Base-by-base conservation (phyloP, 2,888 invertebrate species). In the Drosophila tripunctata region DNA sequence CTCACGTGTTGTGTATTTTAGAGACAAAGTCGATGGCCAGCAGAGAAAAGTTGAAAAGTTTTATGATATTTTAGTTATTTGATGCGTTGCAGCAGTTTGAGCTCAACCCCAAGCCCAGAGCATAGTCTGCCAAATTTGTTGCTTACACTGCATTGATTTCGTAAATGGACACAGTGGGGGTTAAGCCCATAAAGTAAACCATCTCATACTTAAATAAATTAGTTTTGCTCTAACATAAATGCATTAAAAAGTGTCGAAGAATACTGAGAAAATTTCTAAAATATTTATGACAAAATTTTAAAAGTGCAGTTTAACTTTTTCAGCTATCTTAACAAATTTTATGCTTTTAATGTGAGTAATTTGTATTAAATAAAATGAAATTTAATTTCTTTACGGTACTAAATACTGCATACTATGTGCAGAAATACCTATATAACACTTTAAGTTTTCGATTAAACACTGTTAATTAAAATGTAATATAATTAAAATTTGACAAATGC, bases 61-160 rank as follows among this genome's bases (percentile, higher is more conserved):
- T 80, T 83, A 74, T 74, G 75, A 83, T 86, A 76, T 86, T 79
- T 76, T 75, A 74, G 71, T 57, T 61, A 66, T 68, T 74, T 75
- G 66, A 77, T 77, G 78, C 67, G 47, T 64, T 70, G 66, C 44
- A 36, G 44, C 24, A 75, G 60, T 65, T 50, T 40, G 58, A 24
- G 31, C 40, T 33, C 27, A 51, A 38, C 31, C 50, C 17, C 43
- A 15, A 33, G 27, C 33, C 27, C 24, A 52, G 43, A 51, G 17
- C 43, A 40, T 38, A 40, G 52, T 69, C 4, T n/a, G 48, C 21
- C 10, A 33, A 74, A 52, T 64, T 43, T 55, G 69, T 38, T 50
- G 69, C 63, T 63, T 44, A 48, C 45, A 47, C 24, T 55, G 55
- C 56, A 74, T 68, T 68, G 64, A 68, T 63, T 71, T 68, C 48